phyloP scores from a whole-genome alignment of 2,113 vertebrate genomes.

The Ivindomyrus marchei region DNA sequence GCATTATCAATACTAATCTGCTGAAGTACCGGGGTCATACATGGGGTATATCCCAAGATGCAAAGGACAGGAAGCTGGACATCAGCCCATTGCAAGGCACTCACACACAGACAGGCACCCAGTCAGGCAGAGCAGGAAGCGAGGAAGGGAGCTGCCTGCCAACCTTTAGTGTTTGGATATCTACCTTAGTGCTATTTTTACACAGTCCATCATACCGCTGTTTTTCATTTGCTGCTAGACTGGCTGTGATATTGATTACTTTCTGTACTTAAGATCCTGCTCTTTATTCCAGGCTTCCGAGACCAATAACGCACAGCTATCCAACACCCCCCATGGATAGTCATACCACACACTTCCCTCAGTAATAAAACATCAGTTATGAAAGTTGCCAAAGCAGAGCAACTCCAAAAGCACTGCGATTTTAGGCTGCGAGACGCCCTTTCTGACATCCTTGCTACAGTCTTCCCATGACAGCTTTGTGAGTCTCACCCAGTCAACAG shows the following conservation, averaged over 20 bases:
- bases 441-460: neutral
- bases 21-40: neutral
- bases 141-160: neutral
- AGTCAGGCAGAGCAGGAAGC: neutral
- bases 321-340: neutral
- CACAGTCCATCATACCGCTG: neutral
- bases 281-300: neutral
- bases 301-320: neutral
- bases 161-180: neutral
- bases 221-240: neutral
- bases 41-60: neutral
- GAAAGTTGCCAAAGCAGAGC: neutral
- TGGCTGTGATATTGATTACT: neutral
- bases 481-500: neutral
- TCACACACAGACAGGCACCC: neutral
- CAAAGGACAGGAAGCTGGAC: neutral
- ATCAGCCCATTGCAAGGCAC: neutral
- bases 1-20: neutral
- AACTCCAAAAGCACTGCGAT: neutral
- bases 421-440: neutral
- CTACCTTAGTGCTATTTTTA: neutral
- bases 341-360: neutral
- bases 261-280: neutral
- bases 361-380: neutral
- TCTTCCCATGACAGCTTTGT: neutral